phyloP scores from a whole-genome alignment of 2,113 vertebrate genomes.

The Stictonetta naevosa region DNA sequence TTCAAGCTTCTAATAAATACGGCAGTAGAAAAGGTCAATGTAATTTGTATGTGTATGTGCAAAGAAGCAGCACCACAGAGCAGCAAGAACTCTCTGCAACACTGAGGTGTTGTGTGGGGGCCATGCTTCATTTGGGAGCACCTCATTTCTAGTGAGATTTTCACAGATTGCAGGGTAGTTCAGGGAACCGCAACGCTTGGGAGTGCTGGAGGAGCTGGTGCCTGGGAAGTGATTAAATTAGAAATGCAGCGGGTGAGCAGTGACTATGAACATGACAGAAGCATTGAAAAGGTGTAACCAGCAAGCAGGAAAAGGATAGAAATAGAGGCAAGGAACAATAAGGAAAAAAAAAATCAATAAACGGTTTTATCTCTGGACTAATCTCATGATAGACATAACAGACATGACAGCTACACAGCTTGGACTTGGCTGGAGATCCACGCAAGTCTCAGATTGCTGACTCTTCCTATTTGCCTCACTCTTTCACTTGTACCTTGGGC shows the following conservation, averaged over 20 bases:
- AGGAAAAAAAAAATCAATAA: neutral
- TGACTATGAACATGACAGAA: neutral
- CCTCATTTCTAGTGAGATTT: neutral
- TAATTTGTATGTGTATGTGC: neutral
- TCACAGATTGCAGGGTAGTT: neutral
- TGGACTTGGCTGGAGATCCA: neutral
- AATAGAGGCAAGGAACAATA: neutral
- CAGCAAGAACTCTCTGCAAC: neutral
- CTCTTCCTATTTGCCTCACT: neutral
- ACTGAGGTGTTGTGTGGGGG: neutral
- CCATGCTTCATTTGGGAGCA: neutral
- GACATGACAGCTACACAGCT: neutral
- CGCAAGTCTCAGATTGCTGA: neutral
- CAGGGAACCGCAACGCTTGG: neutral
- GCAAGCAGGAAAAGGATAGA: neutral
- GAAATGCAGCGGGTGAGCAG: neutral
- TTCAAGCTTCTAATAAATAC: neutral
- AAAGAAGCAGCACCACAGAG: neutral
- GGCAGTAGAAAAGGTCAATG: neutral
- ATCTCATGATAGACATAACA: accelerated
- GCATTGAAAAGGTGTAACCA: neutral
- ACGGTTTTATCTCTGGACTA: neutral
- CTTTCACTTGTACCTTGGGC: neutral
- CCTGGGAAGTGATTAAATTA: neutral
- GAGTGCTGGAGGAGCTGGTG: neutral